phyloP scores from a whole-genome alignment of 2,888 invertebrate genomes.

The Mesorhabditis sp. region DNA sequence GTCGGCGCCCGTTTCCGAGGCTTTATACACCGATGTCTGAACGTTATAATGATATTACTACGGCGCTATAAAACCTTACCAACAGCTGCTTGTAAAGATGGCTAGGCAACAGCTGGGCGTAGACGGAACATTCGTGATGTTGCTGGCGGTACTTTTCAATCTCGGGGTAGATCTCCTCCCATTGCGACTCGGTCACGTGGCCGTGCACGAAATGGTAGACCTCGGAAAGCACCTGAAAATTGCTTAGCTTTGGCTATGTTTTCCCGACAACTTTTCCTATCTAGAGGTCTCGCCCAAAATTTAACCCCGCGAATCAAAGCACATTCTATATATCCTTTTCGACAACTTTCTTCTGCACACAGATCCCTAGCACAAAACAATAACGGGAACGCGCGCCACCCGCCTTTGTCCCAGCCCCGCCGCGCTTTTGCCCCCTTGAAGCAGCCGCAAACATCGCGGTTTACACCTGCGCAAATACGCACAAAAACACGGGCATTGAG shows the following conservation, averaged over 20 bases:
- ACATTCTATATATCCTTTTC: too few species aligned
- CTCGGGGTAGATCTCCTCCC: constrained; percentile 20
- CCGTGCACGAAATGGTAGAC: constrained; percentile 23
- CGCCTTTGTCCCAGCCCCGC: too few species aligned
- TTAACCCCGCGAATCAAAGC: too few species aligned
- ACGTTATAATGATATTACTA: constrained; percentile 3
- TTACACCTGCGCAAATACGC: too few species aligned
- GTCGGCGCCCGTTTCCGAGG: constrained; percentile 32
- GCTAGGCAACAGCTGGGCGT: constrained; percentile 38
- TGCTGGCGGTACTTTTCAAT: constrained; percentile 27
- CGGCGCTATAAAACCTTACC: constrained; percentile 20
- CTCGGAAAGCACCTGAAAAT: constrained; percentile 20
- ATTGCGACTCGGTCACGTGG: constrained; percentile 26
- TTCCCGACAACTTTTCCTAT: neutral
- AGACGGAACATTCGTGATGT: constrained; percentile 37
- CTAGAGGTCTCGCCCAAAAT: too few species aligned
- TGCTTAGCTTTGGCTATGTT: neutral
- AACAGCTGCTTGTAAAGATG: constrained; percentile 29
- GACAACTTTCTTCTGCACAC: too few species aligned
- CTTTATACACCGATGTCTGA: constrained; percentile 34
- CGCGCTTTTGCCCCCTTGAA: too few species aligned
- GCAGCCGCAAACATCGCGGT: too few species aligned
- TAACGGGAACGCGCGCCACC: too few species aligned
- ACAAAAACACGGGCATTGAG: too few species aligned
- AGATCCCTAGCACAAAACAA: too few species aligned